Evolutionary conservation across 2,888 invertebrate genomes (phyloP).

Genomic region (Nebria salina): DNA sequence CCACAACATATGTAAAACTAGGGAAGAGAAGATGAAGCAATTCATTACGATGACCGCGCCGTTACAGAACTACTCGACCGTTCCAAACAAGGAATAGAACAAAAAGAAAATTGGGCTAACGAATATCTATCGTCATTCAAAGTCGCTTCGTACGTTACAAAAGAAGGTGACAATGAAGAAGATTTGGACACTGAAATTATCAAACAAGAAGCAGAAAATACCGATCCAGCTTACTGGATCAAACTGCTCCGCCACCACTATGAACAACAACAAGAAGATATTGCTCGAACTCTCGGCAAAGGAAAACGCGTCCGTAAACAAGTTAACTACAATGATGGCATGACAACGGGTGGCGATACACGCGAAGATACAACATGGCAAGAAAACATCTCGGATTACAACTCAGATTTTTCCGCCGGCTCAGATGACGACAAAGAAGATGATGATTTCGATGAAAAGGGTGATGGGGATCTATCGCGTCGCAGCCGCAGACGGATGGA

Average conservation of each 20-base stretch:
- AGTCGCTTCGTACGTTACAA: slow-evolving; percentile 95
- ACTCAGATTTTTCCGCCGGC: slow-evolving; percentile 94
- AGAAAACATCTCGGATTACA: slow-evolving; percentile 95
- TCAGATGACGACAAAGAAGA: slow-evolving; percentile 96
- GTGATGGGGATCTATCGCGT: slow-evolving; percentile 76
- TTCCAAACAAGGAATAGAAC: slow-evolving; percentile 94
- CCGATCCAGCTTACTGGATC: slow-evolving; percentile 99
- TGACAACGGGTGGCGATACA: slow-evolving; percentile 74
- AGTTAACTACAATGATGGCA: slow-evolving; percentile 93
- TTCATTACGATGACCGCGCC: slow-evolving; percentile 96
- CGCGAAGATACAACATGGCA: slow-evolving; percentile 94
- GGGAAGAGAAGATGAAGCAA: slow-evolving; percentile 88
- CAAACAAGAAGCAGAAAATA: slow-evolving; percentile 98
- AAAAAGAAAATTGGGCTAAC: slow-evolving; percentile 98
- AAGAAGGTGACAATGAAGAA: slow-evolving; percentile 94
- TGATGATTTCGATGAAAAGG: slow-evolving; percentile 96
- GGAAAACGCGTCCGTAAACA: slow-evolving; percentile 95
- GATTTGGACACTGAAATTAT: slow-evolving; percentile 96
- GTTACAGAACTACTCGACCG: slow-evolving; percentile 93
- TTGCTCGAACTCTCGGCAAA: slow-evolving; percentile 84
- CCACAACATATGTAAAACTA: slow-evolving; percentile 47
- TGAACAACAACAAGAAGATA: slow-evolving; percentile 98
- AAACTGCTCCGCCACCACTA: slow-evolving; percentile 98
- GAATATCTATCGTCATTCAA: slow-evolving; percentile 99
- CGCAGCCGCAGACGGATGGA: slow-evolving; percentile 81